These are phyloP conservation scores for Montifringilla adamsi DNA, from an alignment of 2,113 vertebrate species.

Conservation along the genomic window DNA sequence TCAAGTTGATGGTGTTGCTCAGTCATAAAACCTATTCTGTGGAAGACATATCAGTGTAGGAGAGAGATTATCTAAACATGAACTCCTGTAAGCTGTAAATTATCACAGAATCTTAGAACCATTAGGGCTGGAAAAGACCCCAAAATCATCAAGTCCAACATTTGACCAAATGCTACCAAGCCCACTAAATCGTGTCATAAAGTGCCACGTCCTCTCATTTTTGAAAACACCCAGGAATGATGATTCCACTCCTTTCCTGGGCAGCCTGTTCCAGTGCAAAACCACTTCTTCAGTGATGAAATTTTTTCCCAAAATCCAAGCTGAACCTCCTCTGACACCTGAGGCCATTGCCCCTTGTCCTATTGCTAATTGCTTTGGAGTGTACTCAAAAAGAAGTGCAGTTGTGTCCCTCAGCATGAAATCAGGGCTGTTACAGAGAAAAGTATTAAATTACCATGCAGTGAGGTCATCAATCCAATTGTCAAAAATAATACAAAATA, in stretches of 20 bases:
- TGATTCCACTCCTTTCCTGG: not conserved
- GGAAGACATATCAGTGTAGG: not conserved
- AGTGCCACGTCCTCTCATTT: not conserved
- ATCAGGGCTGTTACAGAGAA: not conserved
- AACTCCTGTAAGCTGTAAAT: not conserved
- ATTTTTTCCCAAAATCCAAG: not conserved
- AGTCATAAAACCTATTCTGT: not conserved
- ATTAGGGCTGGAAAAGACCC: not conserved
- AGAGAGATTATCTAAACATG: not conserved
- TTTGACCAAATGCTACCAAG: not conserved
- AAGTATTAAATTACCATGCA: not conserved
- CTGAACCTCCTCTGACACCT: not conserved
- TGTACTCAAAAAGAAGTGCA: not conserved
- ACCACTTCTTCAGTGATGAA: not conserved
- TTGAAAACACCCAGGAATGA: not conserved
- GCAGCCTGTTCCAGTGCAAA: not conserved
- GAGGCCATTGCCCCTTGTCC: not conserved
- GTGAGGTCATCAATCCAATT: not conserved
- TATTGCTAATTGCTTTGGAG: not conserved
- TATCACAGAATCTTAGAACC: not conserved
- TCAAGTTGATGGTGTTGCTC: not conserved
- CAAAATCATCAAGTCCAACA: not conserved
- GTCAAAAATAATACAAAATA: not conserved
- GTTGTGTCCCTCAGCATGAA: not conserved
- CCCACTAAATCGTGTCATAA: not conserved